These are phyloP conservation scores for Brachyhypopomus occidentalis DNA, from an alignment of 2,113 vertebrate species.

Conservation along the genomic window DNA sequence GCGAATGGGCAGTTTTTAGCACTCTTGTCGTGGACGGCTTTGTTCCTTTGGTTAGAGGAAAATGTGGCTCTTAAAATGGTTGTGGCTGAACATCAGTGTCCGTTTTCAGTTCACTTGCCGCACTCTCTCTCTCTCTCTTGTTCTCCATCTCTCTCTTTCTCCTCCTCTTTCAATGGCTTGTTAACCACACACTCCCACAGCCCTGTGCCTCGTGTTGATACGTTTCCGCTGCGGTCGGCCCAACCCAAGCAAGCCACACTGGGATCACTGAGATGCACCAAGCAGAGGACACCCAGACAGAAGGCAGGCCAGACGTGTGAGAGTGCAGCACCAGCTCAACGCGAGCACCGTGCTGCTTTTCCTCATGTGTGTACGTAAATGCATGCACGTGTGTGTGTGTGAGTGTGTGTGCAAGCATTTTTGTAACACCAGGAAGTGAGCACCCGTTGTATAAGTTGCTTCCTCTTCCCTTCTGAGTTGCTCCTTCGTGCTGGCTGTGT, in stretches of 20 bases:
- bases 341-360: too few species aligned
- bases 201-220: slow-evolving; percentile 28
- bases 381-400: neutral
- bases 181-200: slow-evolving; percentile 39
- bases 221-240: slow-evolving; percentile 14
- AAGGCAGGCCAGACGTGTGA: too few species aligned
- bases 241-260: slow-evolving; percentile 7
- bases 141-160: slow-evolving; percentile 16
- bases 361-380: too few species aligned
- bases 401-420: neutral
- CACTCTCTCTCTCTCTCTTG: slow-evolving; percentile 21
- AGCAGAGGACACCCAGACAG: neutral
- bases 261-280: neutral
- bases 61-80: slow-evolving; percentile 42
- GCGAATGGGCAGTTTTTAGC: neutral
- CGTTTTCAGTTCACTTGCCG: slow-evolving; percentile 47
- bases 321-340: too few species aligned
- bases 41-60: slow-evolving; percentile 40
- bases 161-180: slow-evolving; percentile 43
- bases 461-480: slow-evolving; percentile 51
- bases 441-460: neutral
- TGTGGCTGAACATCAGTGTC: slow-evolving; percentile 30
- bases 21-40: neutral
- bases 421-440: neutral
- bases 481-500: too few species aligned